Percentiles rank a stretch among this genome's conserved stretches.
Conservation (phyloP, 2,113 vertebrate species). For the Reinhardtius hippoglossoides region DNA sequence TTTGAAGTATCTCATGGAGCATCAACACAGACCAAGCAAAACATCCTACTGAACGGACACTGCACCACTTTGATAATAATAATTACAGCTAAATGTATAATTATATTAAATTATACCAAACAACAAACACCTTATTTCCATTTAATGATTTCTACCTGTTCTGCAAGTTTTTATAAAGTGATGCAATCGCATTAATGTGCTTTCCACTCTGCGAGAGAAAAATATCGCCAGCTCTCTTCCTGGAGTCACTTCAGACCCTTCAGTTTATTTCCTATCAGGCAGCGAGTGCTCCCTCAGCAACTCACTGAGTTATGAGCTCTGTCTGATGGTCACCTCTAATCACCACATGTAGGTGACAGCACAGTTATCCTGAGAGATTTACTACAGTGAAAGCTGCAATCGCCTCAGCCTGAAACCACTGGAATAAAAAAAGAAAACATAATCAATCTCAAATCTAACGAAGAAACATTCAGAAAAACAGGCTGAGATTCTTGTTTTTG, state of each 20-base stretch:
- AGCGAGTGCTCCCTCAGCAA: neutral
- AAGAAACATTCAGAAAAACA: conserved; percentile 2
- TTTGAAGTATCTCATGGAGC: no score
- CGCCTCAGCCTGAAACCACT: neutral
- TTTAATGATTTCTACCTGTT: neutral
- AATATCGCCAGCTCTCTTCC: neutral
- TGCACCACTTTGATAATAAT: no score
- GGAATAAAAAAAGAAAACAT: no score
- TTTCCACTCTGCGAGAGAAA: neutral
- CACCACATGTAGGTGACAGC: conserved; percentile 38
- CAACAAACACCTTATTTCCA: neutral
- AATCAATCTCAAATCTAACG: neutral
- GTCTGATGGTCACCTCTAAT: conserved; percentile 24
- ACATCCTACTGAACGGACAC: no score
- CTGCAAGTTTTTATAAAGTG: neutral
- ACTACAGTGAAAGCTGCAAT: conserved; percentile 25
- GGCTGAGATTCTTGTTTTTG: neutral
- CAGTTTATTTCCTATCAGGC: conserved; percentile 2
- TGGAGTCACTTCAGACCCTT: neutral
- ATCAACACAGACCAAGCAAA: no score
- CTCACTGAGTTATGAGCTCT: conserved; percentile 29
- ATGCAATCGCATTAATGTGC: neutral
- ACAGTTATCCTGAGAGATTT: conserved; percentile 30
- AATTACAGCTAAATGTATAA: neutral
- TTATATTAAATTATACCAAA: neutral